These are phyloP conservation scores for Lagorchestes hirsutus DNA, from an alignment of 2,797 vertebrate species.

Conservation along the genomic window DNA sequence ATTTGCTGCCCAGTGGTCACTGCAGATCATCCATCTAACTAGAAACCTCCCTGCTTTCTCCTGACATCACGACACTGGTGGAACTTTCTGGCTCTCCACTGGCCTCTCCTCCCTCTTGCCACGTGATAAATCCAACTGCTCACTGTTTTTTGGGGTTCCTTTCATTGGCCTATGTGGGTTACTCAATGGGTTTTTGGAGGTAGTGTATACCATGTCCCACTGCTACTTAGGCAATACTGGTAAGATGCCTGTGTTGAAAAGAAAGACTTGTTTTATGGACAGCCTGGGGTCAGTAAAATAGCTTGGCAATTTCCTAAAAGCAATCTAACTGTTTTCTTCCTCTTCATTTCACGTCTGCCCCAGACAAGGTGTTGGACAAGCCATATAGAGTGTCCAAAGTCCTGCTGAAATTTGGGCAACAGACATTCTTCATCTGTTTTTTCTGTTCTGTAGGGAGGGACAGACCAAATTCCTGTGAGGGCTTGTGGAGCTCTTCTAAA, in stretches of 20 bases:
- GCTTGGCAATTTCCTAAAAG: no score
- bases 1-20: no score
- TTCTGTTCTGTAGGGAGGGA: background rate
- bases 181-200: background rate
- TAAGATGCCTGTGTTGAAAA: background rate
- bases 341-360: background rate
- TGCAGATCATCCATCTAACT: no score
- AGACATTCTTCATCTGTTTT: background rate
- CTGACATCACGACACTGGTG: background rate
- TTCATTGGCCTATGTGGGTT: background rate
- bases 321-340: no score
- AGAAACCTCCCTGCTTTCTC: no score
- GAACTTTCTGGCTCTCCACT: no score
- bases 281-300: background rate
- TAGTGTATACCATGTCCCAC: background rate
- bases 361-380: background rate
- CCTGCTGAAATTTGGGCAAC: background rate
- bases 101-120: no score
- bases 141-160: background rate
- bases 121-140: no score
- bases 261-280: background rate
- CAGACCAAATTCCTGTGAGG: background rate
- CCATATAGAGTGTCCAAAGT: background rate
- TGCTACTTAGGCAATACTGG: accelerated
- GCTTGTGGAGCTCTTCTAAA: no score